phyloP scores from a whole-genome alignment of 1,140 invertebrate species.

The roundworm (Caenorhabditis elegans) region WBcel235 BX284605.5:6579001-6579500 shows the following conservation, averaged over 20 bases:
- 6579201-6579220: constrained; percentile 7
- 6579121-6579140: neutral
- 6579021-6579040: neutral
- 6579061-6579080: neutral
- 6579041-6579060: neutral
- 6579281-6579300: neutral
- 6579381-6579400: too few relatives aligned
- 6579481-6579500: neutral
- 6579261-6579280: neutral
- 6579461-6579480: neutral
- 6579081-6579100: neutral
- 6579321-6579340: constrained; percentile 8
- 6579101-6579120: neutral
- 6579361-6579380: neutral
- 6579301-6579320: neutral
- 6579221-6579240: too few relatives aligned
- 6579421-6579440: neutral
- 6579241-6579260: neutral
- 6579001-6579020: neutral
- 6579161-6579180: neutral
- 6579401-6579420: neutral
- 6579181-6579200: neutral
- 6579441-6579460: neutral
- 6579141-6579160: neutral
- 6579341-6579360: neutral